Conservation (phyloP, 1,140 invertebrate species). For the Drosophila bifasciata region DNA sequence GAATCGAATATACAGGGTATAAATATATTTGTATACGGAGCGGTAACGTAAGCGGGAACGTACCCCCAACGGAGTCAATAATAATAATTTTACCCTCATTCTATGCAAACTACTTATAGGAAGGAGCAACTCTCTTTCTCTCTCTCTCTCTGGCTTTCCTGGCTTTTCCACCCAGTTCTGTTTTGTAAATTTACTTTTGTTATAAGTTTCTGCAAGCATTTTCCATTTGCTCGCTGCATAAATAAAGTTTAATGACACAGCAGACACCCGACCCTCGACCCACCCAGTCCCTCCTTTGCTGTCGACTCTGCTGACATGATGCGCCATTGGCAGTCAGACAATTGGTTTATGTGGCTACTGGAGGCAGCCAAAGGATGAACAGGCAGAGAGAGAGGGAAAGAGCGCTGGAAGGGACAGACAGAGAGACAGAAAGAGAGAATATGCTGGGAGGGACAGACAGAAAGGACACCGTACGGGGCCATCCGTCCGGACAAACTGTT, state of each 20-base stretch:
- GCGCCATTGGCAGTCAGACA: conserved; percentile 55
- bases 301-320: conserved; percentile 31
- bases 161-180: too few relatives aligned
- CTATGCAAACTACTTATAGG: conserved; percentile 10
- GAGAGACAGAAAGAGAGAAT: conserved; percentile 5
- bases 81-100: conserved; percentile 14
- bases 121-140: background rate
- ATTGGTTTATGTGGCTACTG: conserved; percentile 48
- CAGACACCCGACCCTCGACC: conserved; percentile 38
- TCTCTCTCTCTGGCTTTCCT: background rate
- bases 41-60: conserved; percentile 9
- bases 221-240: conserved; percentile 78
- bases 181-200: conserved; percentile 72
- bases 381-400: background rate
- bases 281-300: background rate
- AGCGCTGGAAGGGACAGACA: conserved; percentile 9
- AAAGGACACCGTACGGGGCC: background rate
- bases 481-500: conserved; percentile 1
- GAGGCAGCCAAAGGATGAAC: background rate
- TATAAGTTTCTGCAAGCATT: conserved; percentile 74
- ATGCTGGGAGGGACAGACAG: conserved; percentile 16
- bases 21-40: conserved; percentile 7
- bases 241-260: conserved; percentile 80
- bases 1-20: background rate
- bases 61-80: conserved; percentile 51